Evolutionary conservation across 2,888 invertebrate genomes (phyloP).

Genomic region (Torymus tubicola): DNA sequence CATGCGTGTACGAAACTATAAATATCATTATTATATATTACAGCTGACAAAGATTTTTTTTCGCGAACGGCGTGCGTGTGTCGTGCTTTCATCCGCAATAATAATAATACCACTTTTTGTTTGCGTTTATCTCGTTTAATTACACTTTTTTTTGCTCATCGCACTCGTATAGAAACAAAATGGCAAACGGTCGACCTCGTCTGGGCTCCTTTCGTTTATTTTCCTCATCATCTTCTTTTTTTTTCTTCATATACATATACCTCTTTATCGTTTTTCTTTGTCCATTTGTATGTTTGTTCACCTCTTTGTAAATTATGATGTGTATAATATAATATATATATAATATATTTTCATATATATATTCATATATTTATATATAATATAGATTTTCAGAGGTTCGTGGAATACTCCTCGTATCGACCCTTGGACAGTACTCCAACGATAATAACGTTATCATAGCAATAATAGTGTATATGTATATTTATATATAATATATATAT

Average conservation of each 20-base stretch:
- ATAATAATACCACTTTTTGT: not conserved
- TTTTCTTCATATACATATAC: slow-evolving; percentile 42
- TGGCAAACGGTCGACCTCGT: not conserved
- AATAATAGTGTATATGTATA: slow-evolving; percentile 46
- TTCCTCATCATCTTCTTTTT: slow-evolving; percentile 6
- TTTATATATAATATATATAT: slow-evolving; percentile 31
- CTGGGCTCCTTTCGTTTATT: not conserved
- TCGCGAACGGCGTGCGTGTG: not conserved
- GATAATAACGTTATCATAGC: slow-evolving; percentile 49
- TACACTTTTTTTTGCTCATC: not conserved
- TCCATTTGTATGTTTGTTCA: slow-evolving; percentile 31
- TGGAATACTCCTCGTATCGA: slow-evolving; percentile 39
- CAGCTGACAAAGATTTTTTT: slow-evolving; percentile 10
- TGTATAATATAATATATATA: slow-evolving; percentile 43
- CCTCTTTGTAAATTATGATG: slow-evolving; percentile 42
- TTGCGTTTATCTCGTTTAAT: not conserved
- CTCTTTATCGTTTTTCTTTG: slow-evolving; percentile 25
- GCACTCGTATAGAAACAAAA: slow-evolving; percentile 5
- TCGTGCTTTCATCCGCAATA: no score
- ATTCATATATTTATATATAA: slow-evolving; percentile 46
- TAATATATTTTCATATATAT: slow-evolving; percentile 31
- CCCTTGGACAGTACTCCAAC: slow-evolving; percentile 47
- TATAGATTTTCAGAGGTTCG: slow-evolving; percentile 49
- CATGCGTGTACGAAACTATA: slow-evolving; percentile 32
- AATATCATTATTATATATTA: slow-evolving; percentile 21